Conservation (phyloP, 2,888 invertebrate species). For the Cheilosia urbana region DNA sequence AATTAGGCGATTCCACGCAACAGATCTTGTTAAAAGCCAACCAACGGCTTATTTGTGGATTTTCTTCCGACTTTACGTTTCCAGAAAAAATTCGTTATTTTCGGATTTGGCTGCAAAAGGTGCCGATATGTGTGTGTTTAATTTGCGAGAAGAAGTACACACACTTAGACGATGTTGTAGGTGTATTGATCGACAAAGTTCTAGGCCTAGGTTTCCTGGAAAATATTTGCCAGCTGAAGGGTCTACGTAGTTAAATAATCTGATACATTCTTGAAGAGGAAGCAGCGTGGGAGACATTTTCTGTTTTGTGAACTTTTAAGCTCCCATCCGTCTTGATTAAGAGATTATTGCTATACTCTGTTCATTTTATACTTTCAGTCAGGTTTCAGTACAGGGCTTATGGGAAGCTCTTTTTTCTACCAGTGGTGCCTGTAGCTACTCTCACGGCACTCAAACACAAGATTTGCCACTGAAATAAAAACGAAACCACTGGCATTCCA, state of each 20-base stretch:
- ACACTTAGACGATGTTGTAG: background rate
- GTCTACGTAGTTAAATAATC: background rate
- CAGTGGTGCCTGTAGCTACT: too few species aligned
- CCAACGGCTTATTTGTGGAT: conserved; percentile 1
- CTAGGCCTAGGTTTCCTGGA: background rate
- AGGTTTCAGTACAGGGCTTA: too few species aligned
- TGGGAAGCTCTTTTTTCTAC: too few species aligned
- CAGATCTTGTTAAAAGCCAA: background rate
- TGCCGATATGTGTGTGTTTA: conserved; percentile 1
- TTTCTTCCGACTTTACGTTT: background rate
- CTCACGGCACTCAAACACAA: too few species aligned
- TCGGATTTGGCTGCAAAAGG: background rate
- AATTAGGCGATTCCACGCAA: conserved; percentile 8
- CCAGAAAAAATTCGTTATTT: background rate
- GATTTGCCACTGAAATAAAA: too few species aligned
- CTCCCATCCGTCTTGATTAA: background rate
- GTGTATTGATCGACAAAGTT: background rate
- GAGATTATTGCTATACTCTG: background rate
- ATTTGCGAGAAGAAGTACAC: background rate
- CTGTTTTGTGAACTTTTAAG: background rate
- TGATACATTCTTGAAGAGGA: background rate
- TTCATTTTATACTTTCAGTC: too few species aligned
- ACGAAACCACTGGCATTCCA: too few species aligned
- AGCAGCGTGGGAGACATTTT: background rate
- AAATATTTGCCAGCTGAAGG: background rate